Evolutionary conservation across 2,888 invertebrate species (phyloP).

Genomic region (Catotricha subobsoleta): DNA sequence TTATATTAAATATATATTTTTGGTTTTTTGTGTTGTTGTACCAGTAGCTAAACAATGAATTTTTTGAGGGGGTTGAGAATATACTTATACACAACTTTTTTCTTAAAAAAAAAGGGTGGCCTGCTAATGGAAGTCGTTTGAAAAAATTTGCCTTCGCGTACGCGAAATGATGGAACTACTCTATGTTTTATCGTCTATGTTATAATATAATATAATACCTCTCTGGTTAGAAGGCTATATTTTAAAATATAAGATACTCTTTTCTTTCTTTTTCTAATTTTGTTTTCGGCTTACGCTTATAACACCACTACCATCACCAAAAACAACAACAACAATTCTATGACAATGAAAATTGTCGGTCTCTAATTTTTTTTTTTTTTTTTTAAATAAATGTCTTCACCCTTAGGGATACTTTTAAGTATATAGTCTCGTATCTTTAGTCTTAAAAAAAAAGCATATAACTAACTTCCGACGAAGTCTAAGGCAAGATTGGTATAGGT

Average conservation of each 20-base stretch:
- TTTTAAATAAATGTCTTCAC: constrained; percentile 1
- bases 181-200: no score
- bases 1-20: no score
- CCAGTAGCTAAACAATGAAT: constrained; percentile 5
- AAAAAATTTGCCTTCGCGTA: constrained; percentile 6
- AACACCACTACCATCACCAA: no score
- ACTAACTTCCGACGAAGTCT: no score
- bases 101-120: constrained; percentile 7
- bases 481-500: no score
- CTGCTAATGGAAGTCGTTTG: constrained; percentile 7
- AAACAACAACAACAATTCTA: constrained; percentile 3
- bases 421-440: not conserved
- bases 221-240: no score
- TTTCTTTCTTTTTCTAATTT: not conserved
- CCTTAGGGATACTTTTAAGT: constrained; percentile 2
- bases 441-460: no score
- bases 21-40: not conserved
- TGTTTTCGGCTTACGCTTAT: no score
- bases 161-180: no score
- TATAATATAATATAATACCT: no score
- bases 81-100: no score
- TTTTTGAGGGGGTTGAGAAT: constrained; percentile 5
- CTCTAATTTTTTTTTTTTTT: no score
- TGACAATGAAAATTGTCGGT: constrained; percentile 3
- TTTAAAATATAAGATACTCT: constrained; percentile 3